Evolutionary conservation across 2,797 vertebrate genomes (phyloP).

Genomic region (Apodemus agrarius): DNA sequence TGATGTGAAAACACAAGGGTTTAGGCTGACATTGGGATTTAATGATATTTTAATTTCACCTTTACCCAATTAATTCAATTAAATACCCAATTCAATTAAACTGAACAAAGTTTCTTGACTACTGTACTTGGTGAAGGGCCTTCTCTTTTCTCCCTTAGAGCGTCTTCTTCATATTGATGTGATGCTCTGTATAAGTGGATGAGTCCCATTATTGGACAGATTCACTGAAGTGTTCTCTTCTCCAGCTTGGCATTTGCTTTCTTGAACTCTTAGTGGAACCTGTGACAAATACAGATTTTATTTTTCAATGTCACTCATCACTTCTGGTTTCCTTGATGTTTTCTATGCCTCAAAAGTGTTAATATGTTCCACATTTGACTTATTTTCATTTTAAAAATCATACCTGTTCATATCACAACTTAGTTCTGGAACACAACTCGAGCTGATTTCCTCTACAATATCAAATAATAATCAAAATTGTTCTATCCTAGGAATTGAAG

Average conservation of each 20-base stretch:
- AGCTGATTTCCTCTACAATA: background rate
- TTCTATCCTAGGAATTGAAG: background rate
- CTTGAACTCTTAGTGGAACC: no score
- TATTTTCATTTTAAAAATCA: background rate
- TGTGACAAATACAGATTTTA: background rate
- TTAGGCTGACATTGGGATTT: background rate
- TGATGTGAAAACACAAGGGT: background rate
- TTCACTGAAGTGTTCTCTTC: background rate
- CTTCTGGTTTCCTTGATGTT: background rate
- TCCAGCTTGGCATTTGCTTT: background rate
- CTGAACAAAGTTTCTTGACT: background rate
- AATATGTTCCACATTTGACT: background rate
- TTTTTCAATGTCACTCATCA: background rate
- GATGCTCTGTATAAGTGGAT: background rate
- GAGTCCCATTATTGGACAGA: background rate
- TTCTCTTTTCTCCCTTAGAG: background rate
- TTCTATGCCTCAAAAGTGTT: background rate
- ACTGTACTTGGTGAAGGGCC: no score
- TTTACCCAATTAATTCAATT: no score
- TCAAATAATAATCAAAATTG: background rate
- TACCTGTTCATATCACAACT: background rate
- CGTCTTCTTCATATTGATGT: background rate
- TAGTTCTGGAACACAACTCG: background rate
- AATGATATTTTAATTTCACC: slow-evolving; percentile 3
- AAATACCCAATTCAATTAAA: background rate